These are phyloP conservation scores for Scophthalmus maximus DNA, from an alignment of 2,113 vertebrate species.

Conservation along the genomic window DNA sequence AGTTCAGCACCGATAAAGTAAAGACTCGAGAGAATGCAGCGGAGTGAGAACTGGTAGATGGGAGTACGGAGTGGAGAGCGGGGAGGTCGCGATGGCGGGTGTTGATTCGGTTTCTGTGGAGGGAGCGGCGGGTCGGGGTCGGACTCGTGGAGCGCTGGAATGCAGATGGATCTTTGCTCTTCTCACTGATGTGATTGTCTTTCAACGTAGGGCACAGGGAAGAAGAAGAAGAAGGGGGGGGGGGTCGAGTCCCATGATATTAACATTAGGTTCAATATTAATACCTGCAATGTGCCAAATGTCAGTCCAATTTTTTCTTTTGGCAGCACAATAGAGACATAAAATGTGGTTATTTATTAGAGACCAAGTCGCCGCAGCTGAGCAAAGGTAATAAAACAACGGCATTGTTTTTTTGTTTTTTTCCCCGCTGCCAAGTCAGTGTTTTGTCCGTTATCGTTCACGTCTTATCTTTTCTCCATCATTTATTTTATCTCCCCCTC, in stretches of 20 bases:
- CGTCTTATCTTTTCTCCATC: neutral
- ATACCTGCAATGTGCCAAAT: neutral
- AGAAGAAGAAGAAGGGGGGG: neutral
- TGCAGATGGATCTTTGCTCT: slow-evolving; percentile 34
- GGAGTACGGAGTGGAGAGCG: neutral
- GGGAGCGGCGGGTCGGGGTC: slow-evolving; percentile 3
- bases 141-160: slow-evolving; percentile 35
- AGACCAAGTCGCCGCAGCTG: neutral
- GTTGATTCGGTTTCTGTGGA: slow-evolving; percentile 20
- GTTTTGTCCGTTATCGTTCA: too few relatives aligned
- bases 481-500: neutral
- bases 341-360: neutral
- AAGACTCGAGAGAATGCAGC: too few relatives aligned
- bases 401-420: too few relatives aligned
- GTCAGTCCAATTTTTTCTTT: neutral
- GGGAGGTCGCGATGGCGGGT: neutral
- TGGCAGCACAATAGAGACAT: neutral
- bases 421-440: too few relatives aligned
- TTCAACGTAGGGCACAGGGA: neutral
- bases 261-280: neutral
- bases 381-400: too few relatives aligned
- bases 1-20: neutral
- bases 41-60: neutral
- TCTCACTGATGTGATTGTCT: slow-evolving; percentile 63
- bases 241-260: neutral